Percentiles rank a stretch among this genome's conserved stretches.
These are phyloP conservation scores for Thymelicus lineola DNA, from an alignment of 2,888 invertebrate genomes.

Conservation along the genomic window DNA sequence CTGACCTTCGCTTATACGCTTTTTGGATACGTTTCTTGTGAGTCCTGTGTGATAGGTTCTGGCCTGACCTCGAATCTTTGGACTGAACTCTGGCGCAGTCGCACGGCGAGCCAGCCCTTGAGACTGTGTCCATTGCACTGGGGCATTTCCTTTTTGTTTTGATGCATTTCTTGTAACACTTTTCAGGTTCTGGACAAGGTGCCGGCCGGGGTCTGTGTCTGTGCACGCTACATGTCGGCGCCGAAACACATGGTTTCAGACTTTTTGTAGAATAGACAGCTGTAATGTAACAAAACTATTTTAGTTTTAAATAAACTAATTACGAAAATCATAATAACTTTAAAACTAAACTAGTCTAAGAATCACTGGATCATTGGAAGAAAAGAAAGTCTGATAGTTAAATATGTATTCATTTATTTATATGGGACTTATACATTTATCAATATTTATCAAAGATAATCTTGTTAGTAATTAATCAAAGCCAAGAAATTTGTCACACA, in stretches of 20 bases:
- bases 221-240: slow-evolving; percentile 69
- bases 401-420: no score
- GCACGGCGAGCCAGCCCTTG: slow-evolving; percentile 60
- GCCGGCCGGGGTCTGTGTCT: slow-evolving; percentile 67
- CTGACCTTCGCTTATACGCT: slow-evolving; percentile 58
- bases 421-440: neutral
- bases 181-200: slow-evolving; percentile 69
- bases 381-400: no score
- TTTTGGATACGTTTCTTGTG: slow-evolving; percentile 61
- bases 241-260: slow-evolving; percentile 70
- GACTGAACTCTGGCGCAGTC: slow-evolving; percentile 62
- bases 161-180: slow-evolving; percentile 67
- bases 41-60: slow-evolving; percentile 51
- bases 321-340: no score
- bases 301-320: no score
- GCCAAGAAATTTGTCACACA: no score
- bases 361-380: no score
- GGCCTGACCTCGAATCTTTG: slow-evolving; percentile 54
- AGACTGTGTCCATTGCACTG: slow-evolving; percentile 65
- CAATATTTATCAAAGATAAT: no score
- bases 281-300: slow-evolving; percentile 50
- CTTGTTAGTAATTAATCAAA: no score
- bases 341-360: no score
- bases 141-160: slow-evolving; percentile 64
- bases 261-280: slow-evolving; percentile 60